Conservation (phyloP, 2,888 invertebrate genomes). For the Nephrotoma guestfalica region DNA sequence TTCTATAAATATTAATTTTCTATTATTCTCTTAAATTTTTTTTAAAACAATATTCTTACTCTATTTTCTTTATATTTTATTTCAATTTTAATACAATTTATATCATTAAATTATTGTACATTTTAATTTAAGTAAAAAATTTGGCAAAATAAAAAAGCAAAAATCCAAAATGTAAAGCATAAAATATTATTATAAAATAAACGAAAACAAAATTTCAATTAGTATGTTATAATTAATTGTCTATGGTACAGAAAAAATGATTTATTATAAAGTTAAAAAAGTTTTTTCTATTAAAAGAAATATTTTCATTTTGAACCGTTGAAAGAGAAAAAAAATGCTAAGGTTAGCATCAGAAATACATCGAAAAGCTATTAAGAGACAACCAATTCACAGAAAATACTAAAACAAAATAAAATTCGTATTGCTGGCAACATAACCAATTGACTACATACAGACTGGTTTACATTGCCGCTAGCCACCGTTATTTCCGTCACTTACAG, state of each 20-base stretch:
- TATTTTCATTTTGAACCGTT: no score
- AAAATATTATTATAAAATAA: background rate
- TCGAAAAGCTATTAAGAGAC: no score
- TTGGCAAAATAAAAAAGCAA: background rate
- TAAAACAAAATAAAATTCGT: no score
- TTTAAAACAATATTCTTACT: background rate
- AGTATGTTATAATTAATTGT: background rate
- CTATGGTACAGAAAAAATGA: background rate
- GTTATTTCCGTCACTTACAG: no score
- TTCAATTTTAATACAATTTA: background rate
- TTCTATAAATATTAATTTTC: background rate
- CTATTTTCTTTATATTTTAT: background rate
- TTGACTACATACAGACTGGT: no score
- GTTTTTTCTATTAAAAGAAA: background rate
- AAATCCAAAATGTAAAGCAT: background rate
- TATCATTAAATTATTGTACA: background rate
- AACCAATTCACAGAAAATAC: no score
- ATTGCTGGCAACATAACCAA: no score
- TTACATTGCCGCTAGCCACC: no score
- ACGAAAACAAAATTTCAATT: background rate
- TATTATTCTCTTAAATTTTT: background rate
- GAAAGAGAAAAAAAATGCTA: no score
- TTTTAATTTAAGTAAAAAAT: background rate
- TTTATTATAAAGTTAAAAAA: background rate
- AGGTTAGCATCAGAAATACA: no score